A percentile compares a stretch with the other conserved stretches of the same genome.
Evolutionary conservation across 2,113 vertebrate genomes (phyloP).

Genomic region (Zingel zingel): DNA sequence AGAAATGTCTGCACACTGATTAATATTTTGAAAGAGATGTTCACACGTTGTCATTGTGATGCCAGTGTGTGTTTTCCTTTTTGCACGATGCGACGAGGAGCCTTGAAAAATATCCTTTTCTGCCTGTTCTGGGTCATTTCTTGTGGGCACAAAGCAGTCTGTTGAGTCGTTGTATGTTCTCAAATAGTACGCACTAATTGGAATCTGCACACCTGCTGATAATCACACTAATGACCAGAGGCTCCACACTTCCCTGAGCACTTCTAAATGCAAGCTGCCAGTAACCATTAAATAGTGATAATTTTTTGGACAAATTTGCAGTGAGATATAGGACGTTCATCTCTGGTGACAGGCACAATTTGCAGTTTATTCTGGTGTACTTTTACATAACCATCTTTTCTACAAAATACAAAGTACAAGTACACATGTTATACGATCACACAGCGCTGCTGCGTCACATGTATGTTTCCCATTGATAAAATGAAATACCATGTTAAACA

Average conservation of each 20-base stretch:
- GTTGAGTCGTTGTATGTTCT: neutral
- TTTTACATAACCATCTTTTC: neutral
- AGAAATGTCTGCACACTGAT: no score
- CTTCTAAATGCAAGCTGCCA: constrained; percentile 19
- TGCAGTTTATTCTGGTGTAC: constrained; percentile 2
- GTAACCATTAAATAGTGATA: constrained; percentile 8
- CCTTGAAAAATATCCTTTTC: no score
- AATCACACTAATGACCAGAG: constrained; percentile 53
- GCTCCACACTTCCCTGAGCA: constrained; percentile 16
- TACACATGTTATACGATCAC: no score
- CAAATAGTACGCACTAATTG: constrained; percentile 23
- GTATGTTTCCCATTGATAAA: no score
- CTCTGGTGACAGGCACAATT: neutral
- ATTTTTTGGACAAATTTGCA: constrained; percentile 17
- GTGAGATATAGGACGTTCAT: neutral
- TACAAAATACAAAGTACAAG: neutral
- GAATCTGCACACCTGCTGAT: constrained; percentile 60
- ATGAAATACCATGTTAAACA: no score
- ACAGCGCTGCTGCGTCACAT: no score
- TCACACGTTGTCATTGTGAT: no score
- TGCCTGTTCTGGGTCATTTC: neutral
- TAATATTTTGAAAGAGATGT: no score
- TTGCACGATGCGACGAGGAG: neutral
- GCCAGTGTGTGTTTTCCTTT: neutral
- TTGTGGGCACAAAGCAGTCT: neutral